Evolutionary conservation across 2,113 vertebrate genomes (phyloP), one percentile per base, ranked within the genome.

Genomic region (Sinocyclocheilus anshuiensis): DNA sequence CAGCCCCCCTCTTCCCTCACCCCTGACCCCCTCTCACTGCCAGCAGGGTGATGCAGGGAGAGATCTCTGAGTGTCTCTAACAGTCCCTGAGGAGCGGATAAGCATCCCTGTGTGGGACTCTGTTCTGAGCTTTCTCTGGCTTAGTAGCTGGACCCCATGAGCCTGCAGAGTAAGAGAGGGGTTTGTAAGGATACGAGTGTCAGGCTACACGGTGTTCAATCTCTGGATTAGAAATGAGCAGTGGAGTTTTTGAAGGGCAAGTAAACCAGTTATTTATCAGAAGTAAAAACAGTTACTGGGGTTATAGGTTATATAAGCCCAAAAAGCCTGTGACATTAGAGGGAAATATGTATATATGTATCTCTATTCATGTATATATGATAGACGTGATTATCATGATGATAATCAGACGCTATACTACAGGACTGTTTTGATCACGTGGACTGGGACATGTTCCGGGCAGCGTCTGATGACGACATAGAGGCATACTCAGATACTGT

Each of bases 21-120:
- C 86, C 67, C 36, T 89, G 88, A 89, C 88, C 86, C 67, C 59
- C 36, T 57, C 81, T 18, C 18, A 16, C 86, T 89, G 78, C 71
- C 86, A 89, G 83, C 83, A 82, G 85, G 85, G 88, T 86, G 83
- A 89, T 78, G 83, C 77, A 81, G 81, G 78, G 86, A 78, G 83
- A 89, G 88, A 84, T 67, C 65, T 80, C 76, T 61, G 67, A 8
- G 22, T 74, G 77, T 72, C 61, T 85, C 77, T 74, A 53, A 77
- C 83, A 57, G 15, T 89, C 79, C 65, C 86, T 13, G 15, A 80
- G 85, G 88, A 85, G 63, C 53, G 8, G 85, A 75, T 81, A 53
- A 86, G 69, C 42, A 81, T 26, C 77, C 69, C 69, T 86, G 85
- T 59, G 59, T 86, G 69, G 67, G 12, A 48, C 57, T 86, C 69